Base-by-base conservation (phyloP, 23 tunicate genomes). In the Halocynthia roretzi region DNA sequence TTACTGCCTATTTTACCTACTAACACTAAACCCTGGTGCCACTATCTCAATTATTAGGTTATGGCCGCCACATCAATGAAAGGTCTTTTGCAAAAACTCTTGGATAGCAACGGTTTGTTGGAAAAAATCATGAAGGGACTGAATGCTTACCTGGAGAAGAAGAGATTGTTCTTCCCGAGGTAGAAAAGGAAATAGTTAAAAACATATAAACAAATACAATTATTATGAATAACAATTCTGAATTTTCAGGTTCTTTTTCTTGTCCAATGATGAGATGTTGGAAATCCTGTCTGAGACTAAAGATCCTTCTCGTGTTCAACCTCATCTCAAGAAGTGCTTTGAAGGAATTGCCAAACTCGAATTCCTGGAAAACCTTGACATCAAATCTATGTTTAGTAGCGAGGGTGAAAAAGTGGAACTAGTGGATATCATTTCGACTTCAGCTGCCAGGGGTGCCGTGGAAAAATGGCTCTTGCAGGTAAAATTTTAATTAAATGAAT, bases 281-380 rank as follows among this genome's bases (percentile, higher is more conserved):
- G 99, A 94, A 75, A 94, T 94, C 63, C 67, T 94, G 15, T 94
- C 99, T 9, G 99, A 94, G 70, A 94, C 99, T 12, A 94, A 94
- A 54, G 99, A 94, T 68, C 99, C 99, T 22, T 88, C 99, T 54
- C 84, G 99, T n/a, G 99, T 94, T 8, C 99, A 94, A 63, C 99
- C 99, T 22, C 99, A 94, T 73, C 77, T 94, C 53, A 94, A 94
- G 81, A 94, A 94, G 72, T 94, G 99, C 70, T 94, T 94, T 62
- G 99, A 94, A 56, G 99, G 99, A 21, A 94, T 94, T 54, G 99
- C 95, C 22, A 94, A 94, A 74, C 91, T 94, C 21, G 77, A 88
- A 56, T 94, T 94, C 74, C 91, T 94, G 21, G 90, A 84, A 14
- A 94, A 94, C 77, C 96, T 94, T 52, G 99, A 94, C 70, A 94